Base-by-base conservation (phyloP, 1,140 invertebrate genomes). In the Formica exsecta region DNA sequence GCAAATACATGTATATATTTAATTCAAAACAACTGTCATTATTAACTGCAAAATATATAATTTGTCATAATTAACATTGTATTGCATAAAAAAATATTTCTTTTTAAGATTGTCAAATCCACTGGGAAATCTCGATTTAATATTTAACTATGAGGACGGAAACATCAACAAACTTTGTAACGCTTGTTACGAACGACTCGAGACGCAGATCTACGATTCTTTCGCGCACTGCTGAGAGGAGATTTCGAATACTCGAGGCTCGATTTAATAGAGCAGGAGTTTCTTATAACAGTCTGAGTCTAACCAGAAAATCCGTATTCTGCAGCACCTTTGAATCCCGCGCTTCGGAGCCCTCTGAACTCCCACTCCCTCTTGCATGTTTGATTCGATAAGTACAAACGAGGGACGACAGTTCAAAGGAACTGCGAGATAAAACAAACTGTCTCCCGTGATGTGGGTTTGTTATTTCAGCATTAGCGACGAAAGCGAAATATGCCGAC, bases 401-500 rank as follows among this genome's bases (percentile, higher is more conserved):
- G 86, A 83, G 66, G 74, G 44, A 80, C 41, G 87, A 91, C 84
- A 88, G 86, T 92, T 92, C 92, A 92, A 92, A 92, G 91, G 85
- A 62, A 68, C 85, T 41, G 77, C 65, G 48, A 70, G 61, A 71
- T 80, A 85, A 90, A 91, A 92, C 64, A 91, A 92, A 92, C 88
- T 86, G 81, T 86, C 79, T 89, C 68, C 68, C 74, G 83, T 87
- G 62, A 77, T 83, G 57, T 68, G 71, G 87, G 86, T 91, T 92
- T 92, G 91, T 92, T 92, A 91, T 91, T 92, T 91, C 70, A 91
- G 87, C 79, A 92, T 92, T 92, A 92, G 71, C 85, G 66, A 66
- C 84, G 86, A 90, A 89, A 91, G 89, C 74, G 77, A 80, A 91
- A 91, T 91, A 91, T 90, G 87, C 85, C 71, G 79, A 36, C 62